Percentiles rank a stretch among this genome's conserved stretches.
phyloP scores from a whole-genome alignment of 2,113 vertebrate genomes.

The Dipodomys merriami region DNA sequence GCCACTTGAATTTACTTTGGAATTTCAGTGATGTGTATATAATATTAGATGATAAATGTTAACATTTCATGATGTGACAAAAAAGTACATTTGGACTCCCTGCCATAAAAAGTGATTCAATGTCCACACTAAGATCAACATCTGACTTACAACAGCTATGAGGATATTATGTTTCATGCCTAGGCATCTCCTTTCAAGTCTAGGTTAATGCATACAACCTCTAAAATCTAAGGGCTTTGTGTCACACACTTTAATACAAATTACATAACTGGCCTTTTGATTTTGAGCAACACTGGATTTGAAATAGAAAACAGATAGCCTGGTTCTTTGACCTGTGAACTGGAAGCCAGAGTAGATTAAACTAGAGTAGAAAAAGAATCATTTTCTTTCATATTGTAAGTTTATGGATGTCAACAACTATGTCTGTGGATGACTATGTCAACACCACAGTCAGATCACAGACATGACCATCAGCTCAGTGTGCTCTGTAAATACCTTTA shows the following conservation, averaged over 20 bases:
- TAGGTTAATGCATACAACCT: conserved; percentile 26
- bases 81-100: background rate
- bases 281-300: background rate
- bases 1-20: background rate
- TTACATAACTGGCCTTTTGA: background rate
- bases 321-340: conserved; percentile 46
- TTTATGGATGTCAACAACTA: conserved; percentile 11
- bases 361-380: background rate
- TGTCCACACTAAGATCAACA: background rate
- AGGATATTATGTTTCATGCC: background rate
- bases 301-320: conserved; percentile 27
- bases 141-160: background rate
- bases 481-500: background rate
- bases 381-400: background rate
- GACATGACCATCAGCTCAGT: background rate
- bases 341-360: conserved; percentile 36
- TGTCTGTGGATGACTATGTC: background rate
- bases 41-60: background rate
- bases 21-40: background rate
- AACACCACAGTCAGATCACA: background rate
- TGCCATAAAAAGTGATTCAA: conserved; percentile 2
- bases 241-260: conserved; percentile 17
- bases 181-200: background rate
- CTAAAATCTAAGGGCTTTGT: conserved; percentile 35
- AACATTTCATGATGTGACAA: background rate